Evolutionary conservation across 2,113 vertebrate genomes (phyloP).

Genomic region (Oriolus oriolus): DNA sequence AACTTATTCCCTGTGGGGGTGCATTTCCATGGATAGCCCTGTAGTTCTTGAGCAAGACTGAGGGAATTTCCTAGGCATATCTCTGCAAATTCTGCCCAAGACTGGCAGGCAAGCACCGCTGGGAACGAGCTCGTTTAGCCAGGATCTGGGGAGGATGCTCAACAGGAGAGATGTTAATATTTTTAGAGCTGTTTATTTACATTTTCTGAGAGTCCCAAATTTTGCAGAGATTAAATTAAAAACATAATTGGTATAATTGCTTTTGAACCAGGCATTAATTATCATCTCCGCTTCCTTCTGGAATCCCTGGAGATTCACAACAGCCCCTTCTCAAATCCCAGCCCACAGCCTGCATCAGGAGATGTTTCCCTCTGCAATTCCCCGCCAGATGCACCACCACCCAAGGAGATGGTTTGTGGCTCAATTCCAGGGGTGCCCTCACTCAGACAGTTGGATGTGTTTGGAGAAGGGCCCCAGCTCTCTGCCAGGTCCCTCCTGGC

Average conservation of each 20-base stretch:
- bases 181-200: constrained; percentile 41
- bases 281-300: constrained; percentile 23
- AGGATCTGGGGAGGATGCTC: not conserved
- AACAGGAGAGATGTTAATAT: not conserved
- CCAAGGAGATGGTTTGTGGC: not conserved
- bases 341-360: not conserved
- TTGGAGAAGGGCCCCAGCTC: not conserved
- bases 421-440: not conserved
- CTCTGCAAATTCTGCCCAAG: not conserved
- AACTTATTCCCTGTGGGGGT: not conserved
- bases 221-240: constrained; percentile 59
- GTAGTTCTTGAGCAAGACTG: not conserved
- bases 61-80: not conserved
- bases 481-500: not conserved
- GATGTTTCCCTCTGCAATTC: not conserved
- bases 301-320: constrained; percentile 38
- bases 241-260: constrained; percentile 60
- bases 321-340: constrained; percentile 1
- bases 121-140: not conserved
- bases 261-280: constrained; percentile 61
- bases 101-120: fast-evolving
- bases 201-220: constrained; percentile 42
- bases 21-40: not conserved
- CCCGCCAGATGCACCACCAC: not conserved
- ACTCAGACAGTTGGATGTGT: not conserved